Evolutionary conservation across 2,888 invertebrate genomes (phyloP).

Genomic region (Globia sparganii): DNA sequence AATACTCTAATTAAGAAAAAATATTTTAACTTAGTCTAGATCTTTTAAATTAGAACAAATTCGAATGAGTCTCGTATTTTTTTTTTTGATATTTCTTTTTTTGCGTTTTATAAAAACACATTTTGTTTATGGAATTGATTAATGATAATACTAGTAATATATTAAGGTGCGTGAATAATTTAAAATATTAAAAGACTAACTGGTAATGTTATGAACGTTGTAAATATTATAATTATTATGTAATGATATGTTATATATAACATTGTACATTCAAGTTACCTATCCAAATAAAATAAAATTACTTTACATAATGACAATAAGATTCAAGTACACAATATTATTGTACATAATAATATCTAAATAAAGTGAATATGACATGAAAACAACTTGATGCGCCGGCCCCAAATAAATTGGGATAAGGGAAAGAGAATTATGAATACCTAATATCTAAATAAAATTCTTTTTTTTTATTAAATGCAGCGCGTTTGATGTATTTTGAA

Average conservation of each 20-base stretch:
- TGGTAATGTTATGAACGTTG: conserved; percentile 12
- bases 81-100: not conserved
- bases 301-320: conserved; percentile 61
- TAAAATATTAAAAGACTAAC: conserved; percentile 4
- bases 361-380: not conserved
- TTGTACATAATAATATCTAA: conserved; percentile 41
- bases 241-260: conserved; percentile 4
- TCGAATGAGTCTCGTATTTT: conserved; percentile 20
- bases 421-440: not conserved
- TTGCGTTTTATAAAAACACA: not conserved
- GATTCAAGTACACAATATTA: conserved; percentile 49
- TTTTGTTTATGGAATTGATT: conserved; percentile 49
- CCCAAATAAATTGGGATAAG: not conserved
- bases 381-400: not conserved
- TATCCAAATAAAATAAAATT: conserved; percentile 39
- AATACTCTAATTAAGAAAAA: conserved; percentile 11
- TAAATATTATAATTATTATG: conserved; percentile 39
- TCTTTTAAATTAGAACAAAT: conserved; percentile 10
- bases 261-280: conserved; percentile 43
- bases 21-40: conserved; percentile 12
- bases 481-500: conserved; percentile 8
- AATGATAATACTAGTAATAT: conserved; percentile 15
- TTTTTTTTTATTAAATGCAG: not conserved
- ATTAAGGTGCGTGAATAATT: conserved; percentile 32
- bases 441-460: not conserved